Conservation (phyloP, 2,113 vertebrate species). For the Helogale parvula region DNA sequence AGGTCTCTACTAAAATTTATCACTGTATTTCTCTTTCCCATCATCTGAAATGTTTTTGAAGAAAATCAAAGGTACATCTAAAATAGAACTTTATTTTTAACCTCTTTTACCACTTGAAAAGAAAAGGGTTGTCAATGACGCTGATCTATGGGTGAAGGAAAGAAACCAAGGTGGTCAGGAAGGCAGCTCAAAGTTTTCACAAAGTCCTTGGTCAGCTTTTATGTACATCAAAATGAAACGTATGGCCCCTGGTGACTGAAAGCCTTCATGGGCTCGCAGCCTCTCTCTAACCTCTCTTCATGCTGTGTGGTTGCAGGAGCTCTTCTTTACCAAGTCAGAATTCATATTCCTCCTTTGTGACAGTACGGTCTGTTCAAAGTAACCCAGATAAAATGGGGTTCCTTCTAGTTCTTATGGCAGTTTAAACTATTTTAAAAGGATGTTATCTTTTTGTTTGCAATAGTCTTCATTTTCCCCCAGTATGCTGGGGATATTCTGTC, state of each 20-base stretch:
- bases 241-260: conserved; percentile 35
- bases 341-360: conserved; percentile 31
- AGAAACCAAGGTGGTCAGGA: conserved; percentile 67
- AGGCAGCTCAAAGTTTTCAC: conserved; percentile 64
- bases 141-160: conserved; percentile 65
- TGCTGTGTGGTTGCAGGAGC: not conserved
- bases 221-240: conserved; percentile 68
- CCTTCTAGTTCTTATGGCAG: conserved; percentile 34
- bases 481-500: not conserved
- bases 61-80: conserved; percentile 78
- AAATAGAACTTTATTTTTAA: conserved; percentile 83
- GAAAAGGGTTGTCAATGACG: conserved; percentile 57
- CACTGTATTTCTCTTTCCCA: conserved; percentile 68
- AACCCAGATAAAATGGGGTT: conserved; percentile 60
- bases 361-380: not conserved
- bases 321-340: conserved; percentile 45
- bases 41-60: conserved; percentile 75
- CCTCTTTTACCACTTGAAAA: conserved; percentile 77
- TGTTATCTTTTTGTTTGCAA: not conserved
- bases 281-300: not conserved
- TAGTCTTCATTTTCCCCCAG: not conserved
- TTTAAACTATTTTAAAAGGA: conserved; percentile 34
- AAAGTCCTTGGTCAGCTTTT: conserved; percentile 70
- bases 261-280: conserved; percentile 17
- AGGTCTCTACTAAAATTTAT: conserved; percentile 67